Evolutionary conservation across 2,113 vertebrate genomes (phyloP).

Genomic region (Ursus arctos): DNA sequence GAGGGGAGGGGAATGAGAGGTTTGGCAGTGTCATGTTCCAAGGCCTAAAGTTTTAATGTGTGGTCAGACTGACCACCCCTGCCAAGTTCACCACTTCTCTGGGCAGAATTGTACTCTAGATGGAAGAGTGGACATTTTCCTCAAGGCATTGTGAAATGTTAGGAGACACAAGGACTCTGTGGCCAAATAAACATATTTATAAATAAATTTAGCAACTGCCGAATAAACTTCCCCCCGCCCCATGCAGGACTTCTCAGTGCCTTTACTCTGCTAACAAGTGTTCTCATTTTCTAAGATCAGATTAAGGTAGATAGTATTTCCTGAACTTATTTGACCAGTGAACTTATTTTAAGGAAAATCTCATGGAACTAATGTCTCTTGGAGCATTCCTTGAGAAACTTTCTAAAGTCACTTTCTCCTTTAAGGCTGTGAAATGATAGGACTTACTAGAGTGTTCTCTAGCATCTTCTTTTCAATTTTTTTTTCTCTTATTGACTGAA

Average conservation of each 20-base stretch:
- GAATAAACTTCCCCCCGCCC: not conserved
- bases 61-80: not conserved
- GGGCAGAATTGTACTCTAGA: not conserved
- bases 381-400: constrained; percentile 51
- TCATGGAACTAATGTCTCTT: not conserved
- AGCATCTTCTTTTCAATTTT: not conserved
- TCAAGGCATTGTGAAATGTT: not conserved
- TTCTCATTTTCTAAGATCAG: constrained; percentile 14
- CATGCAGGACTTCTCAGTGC: constrained; percentile 38
- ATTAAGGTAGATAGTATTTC: not conserved
- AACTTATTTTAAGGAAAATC: not conserved
- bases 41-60: not conserved
- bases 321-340: not conserved
- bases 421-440: not conserved
- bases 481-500: not conserved
- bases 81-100: not conserved
- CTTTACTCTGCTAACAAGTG: not conserved
- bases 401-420: not conserved
- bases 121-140: not conserved
- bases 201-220: not conserved
- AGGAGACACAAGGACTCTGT: not conserved
- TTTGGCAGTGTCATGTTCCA: not conserved
- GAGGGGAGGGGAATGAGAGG: not conserved
- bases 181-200: not conserved
- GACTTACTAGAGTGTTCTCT: not conserved